Percentiles rank a stretch among this genome's conserved stretches.
Conservation (phyloP, 2,113 vertebrate species). For the Pangasianodon gigas region DNA sequence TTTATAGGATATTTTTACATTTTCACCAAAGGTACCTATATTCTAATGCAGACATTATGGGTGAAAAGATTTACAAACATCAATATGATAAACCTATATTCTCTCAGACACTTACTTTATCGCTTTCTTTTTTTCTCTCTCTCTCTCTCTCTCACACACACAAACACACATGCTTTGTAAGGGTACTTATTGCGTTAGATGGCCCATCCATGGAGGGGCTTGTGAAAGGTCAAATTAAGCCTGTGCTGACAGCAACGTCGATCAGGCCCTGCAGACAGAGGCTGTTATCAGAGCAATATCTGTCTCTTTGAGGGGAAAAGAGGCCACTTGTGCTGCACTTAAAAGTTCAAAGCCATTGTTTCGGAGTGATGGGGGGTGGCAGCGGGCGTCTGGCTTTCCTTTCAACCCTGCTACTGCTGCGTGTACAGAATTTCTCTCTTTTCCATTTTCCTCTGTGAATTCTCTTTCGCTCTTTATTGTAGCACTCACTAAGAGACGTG, state of each 20-base stretch:
- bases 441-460: constrained; percentile 52
- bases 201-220: constrained; percentile 42
- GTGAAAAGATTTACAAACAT: background rate
- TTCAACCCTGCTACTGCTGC: constrained; percentile 35
- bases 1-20: background rate
- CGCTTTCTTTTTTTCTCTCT: background rate
- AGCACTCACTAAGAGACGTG: constrained; percentile 31
- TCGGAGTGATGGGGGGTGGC: constrained; percentile 53
- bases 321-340: constrained; percentile 59
- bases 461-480: constrained; percentile 45
- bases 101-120: background rate
- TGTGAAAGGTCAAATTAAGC: constrained; percentile 60
- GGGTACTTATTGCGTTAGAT: constrained; percentile 42
- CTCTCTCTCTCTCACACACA: background rate
- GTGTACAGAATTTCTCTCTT: constrained; percentile 49
- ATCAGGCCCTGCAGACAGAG: constrained; percentile 53
- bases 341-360: constrained; percentile 61
- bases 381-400: constrained; percentile 51
- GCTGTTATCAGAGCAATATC: constrained; percentile 61
- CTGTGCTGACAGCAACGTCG: constrained; percentile 53
- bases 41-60: too few species aligned
- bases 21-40: background rate
- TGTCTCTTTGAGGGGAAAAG: constrained; percentile 55
- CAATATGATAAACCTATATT: background rate
- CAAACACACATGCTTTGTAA: constrained; percentile 15